Conservation (phyloP, 1,140 invertebrate species). For the Leguminivora glycinivorella region DNA sequence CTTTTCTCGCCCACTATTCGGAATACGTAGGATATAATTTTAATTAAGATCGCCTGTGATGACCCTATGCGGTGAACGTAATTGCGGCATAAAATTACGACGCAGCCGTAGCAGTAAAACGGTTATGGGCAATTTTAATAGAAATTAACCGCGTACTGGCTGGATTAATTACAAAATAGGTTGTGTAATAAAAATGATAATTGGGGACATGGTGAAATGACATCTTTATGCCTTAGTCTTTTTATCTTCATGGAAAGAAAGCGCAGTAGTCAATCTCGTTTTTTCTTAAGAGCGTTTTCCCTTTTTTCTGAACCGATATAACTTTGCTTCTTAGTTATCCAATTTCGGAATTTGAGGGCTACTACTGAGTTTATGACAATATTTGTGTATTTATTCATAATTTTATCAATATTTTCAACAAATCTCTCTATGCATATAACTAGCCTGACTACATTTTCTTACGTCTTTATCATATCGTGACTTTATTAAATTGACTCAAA, state of each 20-base stretch:
- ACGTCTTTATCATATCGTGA: not conserved
- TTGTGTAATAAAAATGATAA: not conserved
- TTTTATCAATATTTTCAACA: no score
- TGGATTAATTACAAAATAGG: not conserved
- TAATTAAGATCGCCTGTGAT: not conserved
- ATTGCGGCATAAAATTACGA: not conserved
- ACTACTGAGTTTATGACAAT: no score
- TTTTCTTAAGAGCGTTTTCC: no score
- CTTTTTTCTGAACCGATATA: no score
- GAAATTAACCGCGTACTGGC: not conserved
- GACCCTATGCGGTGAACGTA: not conserved
- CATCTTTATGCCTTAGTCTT: not conserved
- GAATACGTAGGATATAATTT: not conserved
- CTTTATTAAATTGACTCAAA: not conserved
- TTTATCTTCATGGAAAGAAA: no score
- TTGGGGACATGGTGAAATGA: not conserved
- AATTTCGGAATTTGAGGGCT: no score
- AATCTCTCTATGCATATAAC: no score
- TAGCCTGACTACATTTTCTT: no score
- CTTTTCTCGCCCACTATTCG: no score
- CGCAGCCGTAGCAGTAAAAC: not conserved
- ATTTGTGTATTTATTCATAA: no score
- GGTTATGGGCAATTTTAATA: conserved; percentile 2
- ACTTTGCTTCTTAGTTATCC: no score
- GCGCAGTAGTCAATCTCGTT: no score